Base-by-base conservation (phyloP, 2,113 vertebrate genomes). In the Platichthys stellatus region DNA sequence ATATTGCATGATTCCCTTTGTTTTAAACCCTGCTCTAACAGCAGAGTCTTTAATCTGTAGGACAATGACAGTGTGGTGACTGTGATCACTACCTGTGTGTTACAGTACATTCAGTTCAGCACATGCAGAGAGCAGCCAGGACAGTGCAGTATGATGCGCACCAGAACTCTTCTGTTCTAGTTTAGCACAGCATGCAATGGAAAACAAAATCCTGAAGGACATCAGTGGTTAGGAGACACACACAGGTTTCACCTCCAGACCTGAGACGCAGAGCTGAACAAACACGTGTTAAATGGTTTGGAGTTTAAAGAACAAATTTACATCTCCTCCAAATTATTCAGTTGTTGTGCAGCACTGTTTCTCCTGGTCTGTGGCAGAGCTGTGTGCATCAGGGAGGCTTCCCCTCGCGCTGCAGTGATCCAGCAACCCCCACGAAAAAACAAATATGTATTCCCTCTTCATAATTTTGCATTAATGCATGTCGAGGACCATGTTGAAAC, bases 391-490 rank as follows among this genome's bases (percentile, higher is more conserved):
- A 74, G 67, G 57, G 24, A 59, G 24, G 69, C 58, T 54, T 80
- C 40, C 20, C 61, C 73, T 64, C 47, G 40, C 40, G 10, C 78
- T 86, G 86, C 88, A 88, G 73, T 31, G 82, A 86, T 89, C 88
- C 80, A 89, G 75, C 31, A 23, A 76, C 59, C 67, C 12, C 23
- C 0, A 13, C 63, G 38, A n/a, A 12, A 28, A 40, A 28, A 13
- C 35, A n/a, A 65, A 56, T 0, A 7, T 1, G 5, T 26, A n/a
- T 12, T 31, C 17, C 26, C 11, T 63, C 38, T 69, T 65, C 15
- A 28, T 1, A 11, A 20, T 11, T 12, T 4, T 63, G 23, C 3
- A 21, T 31, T 47, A 23, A 72, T 66, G 6, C 17, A 54, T 12
- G 24, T 38, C 15, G 57, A 10, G 15, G 26, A 15, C 49, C 8